Evolutionary conservation across 2,888 invertebrate genomes (phyloP), one percentile per base, ranked within the genome.

Genomic region (Nemotelus nigrinus): DNA sequence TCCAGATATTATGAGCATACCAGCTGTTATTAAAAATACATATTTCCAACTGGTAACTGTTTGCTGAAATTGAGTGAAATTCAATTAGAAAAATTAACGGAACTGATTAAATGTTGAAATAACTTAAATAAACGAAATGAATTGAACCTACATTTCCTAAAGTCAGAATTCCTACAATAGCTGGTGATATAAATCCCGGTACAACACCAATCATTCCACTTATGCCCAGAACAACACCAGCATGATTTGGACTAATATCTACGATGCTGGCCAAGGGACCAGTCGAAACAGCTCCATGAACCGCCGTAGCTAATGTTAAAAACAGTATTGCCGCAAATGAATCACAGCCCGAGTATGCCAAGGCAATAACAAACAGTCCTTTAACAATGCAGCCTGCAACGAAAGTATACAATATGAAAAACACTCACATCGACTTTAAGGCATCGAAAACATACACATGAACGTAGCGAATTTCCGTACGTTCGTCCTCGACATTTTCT

Each of bases 221-320:
- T n/a, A 92, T 87, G 0, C 92, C 92, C 68, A 92, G 86, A 2
- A 90, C 86, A 47, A 92, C 87, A 80, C 90, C 90, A 84, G 86
- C 84, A 86, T 87, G 85, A 84, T 91, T 92, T 0, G 92, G 92
- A 77, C 92, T 90, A 68, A 93, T 88, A 81, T 93, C 93, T 6
- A 93, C 92, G 77, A 92, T 88, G 75, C 89, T 90, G 2, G 93
- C 90, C 50, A 92, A 85, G 1, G 91, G 90, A 0, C 93, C 92
- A 0, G 92, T 90, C 0, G 92, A 91, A 2, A 91, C 90, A 0
- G 92, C 91, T 0, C 93, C 93, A 82, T 91, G 91, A 5, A 90
- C 87, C 58, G 90, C 90, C 1, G 90, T 90, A 0, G 92, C 91
- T n/a, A 89, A 80, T 55, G 91, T 90, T 80, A 93, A 86, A 80